Evolutionary conservation across 2,113 vertebrate species (phyloP), one percentile per base, ranked within the genome.

Genomic region (Sula dactylatra): DNA sequence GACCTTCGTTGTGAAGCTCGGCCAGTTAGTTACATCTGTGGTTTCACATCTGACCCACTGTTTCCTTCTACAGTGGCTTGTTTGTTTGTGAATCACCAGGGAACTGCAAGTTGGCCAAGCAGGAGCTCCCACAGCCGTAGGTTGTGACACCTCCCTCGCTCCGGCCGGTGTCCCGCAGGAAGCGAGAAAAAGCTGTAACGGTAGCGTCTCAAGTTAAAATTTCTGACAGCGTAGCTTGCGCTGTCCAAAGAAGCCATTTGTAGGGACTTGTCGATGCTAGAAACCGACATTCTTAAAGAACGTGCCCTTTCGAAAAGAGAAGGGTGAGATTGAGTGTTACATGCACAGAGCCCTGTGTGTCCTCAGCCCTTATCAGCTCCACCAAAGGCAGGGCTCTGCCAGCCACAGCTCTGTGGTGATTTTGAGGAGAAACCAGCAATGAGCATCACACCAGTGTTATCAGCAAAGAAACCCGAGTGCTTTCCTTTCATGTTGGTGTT

Each of bases 11-110:
- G 73, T 67, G 87, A 82, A 86, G 19, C 73, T 76, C 3, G 3
- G n/a, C 64, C 4, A 0, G 72, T 73, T 62, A 18, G 65, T 95
- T 94, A 82, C 82, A 93, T 86, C 92, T 79, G 27, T 87, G 86
- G 85, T 88, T 96, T 94, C 95, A 88, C 84, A 90, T 87, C 72
- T 84, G 67, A 91, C 70, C 92, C n/a, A 19, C 69, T 3, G 1
- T 89, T 92, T 97, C 82, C 91, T 87, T 77, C 85, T 74, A 13
- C 70, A 76, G 66, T 44, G 74, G 19, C 73, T 74, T 82, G 44
- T 93, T 96, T 92, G 49, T 87, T 92, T 91, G 55, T 47, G 88
- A 74, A 91, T 94, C 86, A 52, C 81, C 79, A 59, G 91, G 86
- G 89, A 88, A 25, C 58, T 52, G 18, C 29, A 21, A n/a, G n/a